phyloP scores from a whole-genome alignment of 35 echinoderm and acorn worm species.

The Lytechinus pictus region DNA sequence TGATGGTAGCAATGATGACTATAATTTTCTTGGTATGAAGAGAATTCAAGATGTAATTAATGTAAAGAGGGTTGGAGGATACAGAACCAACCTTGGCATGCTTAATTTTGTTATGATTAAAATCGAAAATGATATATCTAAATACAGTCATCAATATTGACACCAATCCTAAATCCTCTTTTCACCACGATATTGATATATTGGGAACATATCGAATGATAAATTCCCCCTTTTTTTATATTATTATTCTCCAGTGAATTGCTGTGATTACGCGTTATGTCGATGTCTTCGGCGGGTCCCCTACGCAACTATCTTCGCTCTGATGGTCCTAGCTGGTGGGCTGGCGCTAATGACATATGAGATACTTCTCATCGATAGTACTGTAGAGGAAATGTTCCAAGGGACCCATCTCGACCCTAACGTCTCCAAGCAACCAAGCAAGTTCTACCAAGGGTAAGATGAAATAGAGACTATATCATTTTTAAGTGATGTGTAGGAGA shows the following conservation, averaged over 20 bases:
- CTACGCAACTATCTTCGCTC: slow-evolving; percentile 82
- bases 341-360: slow-evolving; percentile 84
- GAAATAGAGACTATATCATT: not conserved
- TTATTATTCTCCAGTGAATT: slow-evolving; percentile 69
- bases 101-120: too few relatives aligned
- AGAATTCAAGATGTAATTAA: not conserved
- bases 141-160: too few relatives aligned
- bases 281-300: slow-evolving; percentile 77
- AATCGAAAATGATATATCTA: too few relatives aligned
- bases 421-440: not conserved
- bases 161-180: too few relatives aligned
- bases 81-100: too few relatives aligned
- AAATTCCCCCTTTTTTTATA: slow-evolving; percentile 28
- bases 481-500: not conserved
- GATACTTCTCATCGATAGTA: slow-evolving; percentile 65
- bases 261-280: slow-evolving; percentile 83
- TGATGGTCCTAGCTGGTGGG: slow-evolving; percentile 73
- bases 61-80: not conserved
- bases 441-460: slow-evolving; percentile 45
- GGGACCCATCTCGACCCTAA: slow-evolving; percentile 54
- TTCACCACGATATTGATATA: too few relatives aligned
- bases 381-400: slow-evolving; percentile 66
- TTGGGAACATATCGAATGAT: not conserved
- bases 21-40: not conserved
- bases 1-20: not conserved